phyloP scores from a whole-genome alignment of 23 tunicate species.

The Aplidium turbinatum region DNA sequence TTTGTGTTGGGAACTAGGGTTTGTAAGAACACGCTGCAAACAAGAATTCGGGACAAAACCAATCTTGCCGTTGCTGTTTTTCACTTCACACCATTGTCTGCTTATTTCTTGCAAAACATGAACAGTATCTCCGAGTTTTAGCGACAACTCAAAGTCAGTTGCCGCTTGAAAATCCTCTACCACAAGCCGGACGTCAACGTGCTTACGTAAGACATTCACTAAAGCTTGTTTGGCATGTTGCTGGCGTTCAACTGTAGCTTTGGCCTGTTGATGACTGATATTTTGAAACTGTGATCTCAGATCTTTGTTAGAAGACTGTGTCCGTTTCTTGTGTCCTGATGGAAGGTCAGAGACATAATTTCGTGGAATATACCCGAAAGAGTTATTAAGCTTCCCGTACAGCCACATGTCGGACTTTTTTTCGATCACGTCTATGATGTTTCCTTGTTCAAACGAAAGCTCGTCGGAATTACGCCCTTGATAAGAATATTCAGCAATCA shows the following conservation, averaged over 20 bases:
- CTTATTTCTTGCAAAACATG: constrained; percentile 42
- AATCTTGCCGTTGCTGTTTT: constrained; percentile 35
- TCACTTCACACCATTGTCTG: constrained; percentile 66
- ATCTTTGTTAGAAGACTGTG: background rate
- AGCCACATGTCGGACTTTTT: constrained; percentile 63
- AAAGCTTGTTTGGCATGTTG: constrained; percentile 9
- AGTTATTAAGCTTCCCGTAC: constrained; percentile 41
- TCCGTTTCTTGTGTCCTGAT: background rate
- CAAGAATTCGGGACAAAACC: constrained; percentile 65
- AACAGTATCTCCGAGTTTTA: constrained; percentile 46
- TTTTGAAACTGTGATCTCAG: background rate
- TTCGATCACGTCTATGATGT: constrained; percentile 32
- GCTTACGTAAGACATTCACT: background rate
- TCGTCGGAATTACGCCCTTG: constrained; percentile 39
- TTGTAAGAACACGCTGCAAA: constrained; percentile 28
- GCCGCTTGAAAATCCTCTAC: constrained; percentile 30
- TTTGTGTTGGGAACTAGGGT: no score
- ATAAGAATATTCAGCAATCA: constrained; percentile 42
- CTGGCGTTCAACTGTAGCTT: no score
- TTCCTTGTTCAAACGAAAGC: constrained; percentile 48
- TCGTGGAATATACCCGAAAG: constrained; percentile 40
- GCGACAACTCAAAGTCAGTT: constrained; percentile 66
- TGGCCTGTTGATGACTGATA: background rate
- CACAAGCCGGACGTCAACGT: constrained; percentile 10
- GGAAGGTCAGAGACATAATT: constrained; percentile 34